A percentile compares a stretch with the other conserved stretches of the same genome.
These are phyloP conservation scores for Pocota personata DNA, from an alignment of 2,888 invertebrate genomes.

Conservation along the genomic window DNA sequence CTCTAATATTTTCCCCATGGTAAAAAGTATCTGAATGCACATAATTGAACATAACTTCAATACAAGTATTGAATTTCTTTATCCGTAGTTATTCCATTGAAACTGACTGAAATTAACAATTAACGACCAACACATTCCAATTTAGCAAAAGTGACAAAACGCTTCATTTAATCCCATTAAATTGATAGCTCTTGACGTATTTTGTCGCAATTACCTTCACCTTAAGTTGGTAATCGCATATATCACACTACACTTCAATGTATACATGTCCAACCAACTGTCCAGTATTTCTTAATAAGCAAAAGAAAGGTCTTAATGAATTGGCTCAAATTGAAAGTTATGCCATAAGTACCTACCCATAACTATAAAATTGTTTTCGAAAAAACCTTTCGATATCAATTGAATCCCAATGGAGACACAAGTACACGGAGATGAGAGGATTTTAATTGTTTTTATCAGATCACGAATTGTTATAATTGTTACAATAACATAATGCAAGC, in stretches of 20 bases:
- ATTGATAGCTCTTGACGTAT: neutral
- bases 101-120: too few relatives aligned
- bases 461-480: slow-evolving; percentile 9
- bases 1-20: too few relatives aligned
- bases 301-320: neutral
- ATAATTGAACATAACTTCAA: neutral
- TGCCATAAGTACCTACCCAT: neutral
- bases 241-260: neutral
- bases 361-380: neutral
- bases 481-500: neutral
- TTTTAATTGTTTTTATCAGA: slow-evolving; percentile 39
- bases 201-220: neutral
- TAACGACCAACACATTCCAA: neutral
- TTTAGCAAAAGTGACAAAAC: neutral
- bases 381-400: slow-evolving; percentile 4
- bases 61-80: neutral
- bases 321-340: neutral
- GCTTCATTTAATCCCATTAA: neutral
- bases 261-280: neutral
- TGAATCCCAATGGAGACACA: neutral
- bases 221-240: neutral
- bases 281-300: neutral
- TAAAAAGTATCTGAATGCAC: too few relatives aligned
- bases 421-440: neutral
- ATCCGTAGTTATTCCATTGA: neutral